A percentile compares a stretch with the other conserved stretches of the same genome.
phyloP scores from a whole-genome alignment of 1,140 invertebrate species.

The Pseudoatta argentina region DNA sequence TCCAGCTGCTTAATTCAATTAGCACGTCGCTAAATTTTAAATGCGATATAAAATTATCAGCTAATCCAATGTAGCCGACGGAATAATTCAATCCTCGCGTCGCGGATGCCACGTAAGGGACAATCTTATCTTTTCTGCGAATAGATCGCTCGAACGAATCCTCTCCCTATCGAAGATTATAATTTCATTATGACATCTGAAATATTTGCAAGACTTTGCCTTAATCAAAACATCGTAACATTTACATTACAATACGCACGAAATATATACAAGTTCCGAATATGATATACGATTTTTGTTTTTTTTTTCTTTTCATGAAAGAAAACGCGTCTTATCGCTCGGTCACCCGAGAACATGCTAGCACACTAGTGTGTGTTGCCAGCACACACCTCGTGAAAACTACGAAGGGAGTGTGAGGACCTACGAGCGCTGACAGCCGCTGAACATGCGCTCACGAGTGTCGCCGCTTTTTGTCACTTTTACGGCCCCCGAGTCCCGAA shows the following conservation, averaged over 20 bases:
- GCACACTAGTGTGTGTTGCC: slow-evolving; percentile 25
- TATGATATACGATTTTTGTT: not conserved
- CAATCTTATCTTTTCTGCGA: not conserved
- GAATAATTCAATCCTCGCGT: slow-evolving; percentile 36
- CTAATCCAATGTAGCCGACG: slow-evolving; percentile 37
- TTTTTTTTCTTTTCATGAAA: not conserved
- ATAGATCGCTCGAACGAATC: slow-evolving; percentile 16
- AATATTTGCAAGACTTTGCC: not conserved
- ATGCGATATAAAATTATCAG: slow-evolving; percentile 56
- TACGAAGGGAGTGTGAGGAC: slow-evolving; percentile 46
- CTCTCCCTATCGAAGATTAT: not conserved
- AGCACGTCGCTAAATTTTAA: slow-evolving; percentile 52
- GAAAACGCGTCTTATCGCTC: slow-evolving; percentile 65
- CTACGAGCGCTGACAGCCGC: slow-evolving; percentile 76
- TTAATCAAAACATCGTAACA: not conserved
- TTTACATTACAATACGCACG: not conserved
- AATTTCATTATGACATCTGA: slow-evolving; percentile 45
- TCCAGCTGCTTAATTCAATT: slow-evolving; percentile 51
- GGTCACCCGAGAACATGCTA: slow-evolving; percentile 55
- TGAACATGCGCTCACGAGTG: slow-evolving; percentile 76
- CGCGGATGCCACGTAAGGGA: not conserved
- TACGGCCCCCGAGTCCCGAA: slow-evolving; percentile 71
- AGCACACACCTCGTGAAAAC: slow-evolving; percentile 59
- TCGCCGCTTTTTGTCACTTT: slow-evolving; percentile 77
- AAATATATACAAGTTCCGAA: not conserved